Percentiles rank a stretch among this genome's conserved stretches.
Conservation (phyloP, 2,113 vertebrate genomes). For the Erpornis zantholeuca region DNA sequence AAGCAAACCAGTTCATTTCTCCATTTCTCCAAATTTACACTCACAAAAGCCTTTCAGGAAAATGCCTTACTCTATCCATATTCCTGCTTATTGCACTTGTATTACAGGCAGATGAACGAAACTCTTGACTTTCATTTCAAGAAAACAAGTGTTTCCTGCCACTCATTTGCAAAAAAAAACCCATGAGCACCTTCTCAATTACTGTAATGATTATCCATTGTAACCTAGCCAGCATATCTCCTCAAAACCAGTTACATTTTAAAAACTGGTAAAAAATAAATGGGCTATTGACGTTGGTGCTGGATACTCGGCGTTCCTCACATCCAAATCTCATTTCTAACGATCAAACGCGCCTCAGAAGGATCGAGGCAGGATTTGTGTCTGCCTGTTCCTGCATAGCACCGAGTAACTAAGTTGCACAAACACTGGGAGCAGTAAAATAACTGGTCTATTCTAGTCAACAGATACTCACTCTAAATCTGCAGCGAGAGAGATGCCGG, state of each 20-base stretch:
- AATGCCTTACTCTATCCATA: neutral
- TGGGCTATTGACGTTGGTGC: neutral
- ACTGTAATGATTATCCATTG: neutral
- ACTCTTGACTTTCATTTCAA: neutral
- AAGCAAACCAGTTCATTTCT: neutral
- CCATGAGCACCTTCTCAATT: neutral
- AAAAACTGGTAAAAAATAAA: neutral
- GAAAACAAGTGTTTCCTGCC: neutral
- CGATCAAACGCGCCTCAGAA: neutral
- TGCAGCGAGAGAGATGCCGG: neutral
- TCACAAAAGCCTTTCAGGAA: neutral
- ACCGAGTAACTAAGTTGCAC: neutral
- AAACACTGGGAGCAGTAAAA: neutral
- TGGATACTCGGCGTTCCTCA: neutral
- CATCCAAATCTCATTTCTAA: neutral
- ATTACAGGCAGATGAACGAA: neutral
- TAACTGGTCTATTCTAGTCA: neutral
- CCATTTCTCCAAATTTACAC: neutral
- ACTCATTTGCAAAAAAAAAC: neutral
- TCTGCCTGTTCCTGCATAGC: neutral
- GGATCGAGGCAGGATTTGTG: neutral
- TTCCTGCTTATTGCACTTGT: neutral
- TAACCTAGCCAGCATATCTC: neutral
- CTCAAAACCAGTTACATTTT: neutral
- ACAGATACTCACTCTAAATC: neutral